phyloP scores from a whole-genome alignment of 2,113 vertebrate genomes.

The Epinephelus lanceolatus region DNA sequence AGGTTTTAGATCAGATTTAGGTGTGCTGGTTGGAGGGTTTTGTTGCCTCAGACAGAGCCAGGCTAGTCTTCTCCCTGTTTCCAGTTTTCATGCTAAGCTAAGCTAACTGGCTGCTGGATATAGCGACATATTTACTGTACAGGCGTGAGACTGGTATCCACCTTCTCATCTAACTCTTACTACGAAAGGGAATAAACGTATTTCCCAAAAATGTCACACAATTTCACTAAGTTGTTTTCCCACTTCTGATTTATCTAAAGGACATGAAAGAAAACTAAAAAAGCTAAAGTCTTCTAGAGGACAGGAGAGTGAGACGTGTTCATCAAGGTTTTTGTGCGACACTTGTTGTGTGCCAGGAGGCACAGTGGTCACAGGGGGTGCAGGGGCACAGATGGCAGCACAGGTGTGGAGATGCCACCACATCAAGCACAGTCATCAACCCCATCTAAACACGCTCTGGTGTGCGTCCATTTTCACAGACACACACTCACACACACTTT shows the following conservation, averaged over 20 bases:
- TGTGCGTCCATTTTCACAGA: conserved; percentile 52
- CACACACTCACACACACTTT: conserved; percentile 31
- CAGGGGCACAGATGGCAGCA: conserved; percentile 82
- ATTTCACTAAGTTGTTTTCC: neutral
- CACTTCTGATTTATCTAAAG: neutral
- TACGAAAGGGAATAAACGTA: neutral
- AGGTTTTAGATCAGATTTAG: neutral
- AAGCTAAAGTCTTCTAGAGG: conserved; percentile 63
- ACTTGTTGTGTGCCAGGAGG: conserved; percentile 75
- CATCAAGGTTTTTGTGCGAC: conserved; percentile 65
- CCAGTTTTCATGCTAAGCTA: neutral
- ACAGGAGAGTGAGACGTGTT: conserved; percentile 74
- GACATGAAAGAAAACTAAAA: no score
- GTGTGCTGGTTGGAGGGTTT: neutral
- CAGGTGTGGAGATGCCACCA: conserved; percentile 83
- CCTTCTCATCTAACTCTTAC: neutral
- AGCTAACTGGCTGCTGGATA: neutral
- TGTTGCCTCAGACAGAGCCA: neutral
- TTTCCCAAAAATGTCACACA: neutral
- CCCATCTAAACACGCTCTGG: conserved; percentile 74
- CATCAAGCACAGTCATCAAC: conserved; percentile 80
- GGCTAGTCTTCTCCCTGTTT: neutral
- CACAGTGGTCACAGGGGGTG: conserved; percentile 67
- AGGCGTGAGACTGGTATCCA: neutral
- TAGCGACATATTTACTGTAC: neutral